Percentiles rank a stretch among this genome's conserved stretches.
These are phyloP conservation scores for Leptopilina myrica DNA, from an alignment of 2,888 invertebrate species.

Conservation along the genomic window DNA sequence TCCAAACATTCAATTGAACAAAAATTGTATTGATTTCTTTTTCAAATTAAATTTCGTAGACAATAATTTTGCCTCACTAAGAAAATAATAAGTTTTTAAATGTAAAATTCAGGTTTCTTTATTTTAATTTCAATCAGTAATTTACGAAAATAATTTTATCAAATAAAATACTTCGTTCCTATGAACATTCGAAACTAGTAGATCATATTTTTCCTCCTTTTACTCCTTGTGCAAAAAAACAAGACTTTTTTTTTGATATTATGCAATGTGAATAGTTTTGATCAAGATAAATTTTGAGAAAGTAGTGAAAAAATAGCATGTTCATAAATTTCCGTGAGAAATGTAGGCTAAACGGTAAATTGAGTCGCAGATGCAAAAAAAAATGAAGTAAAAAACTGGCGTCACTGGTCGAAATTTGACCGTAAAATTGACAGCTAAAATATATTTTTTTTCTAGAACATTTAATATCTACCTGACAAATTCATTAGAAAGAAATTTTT, in stretches of 20 bases:
- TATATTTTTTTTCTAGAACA: background rate
- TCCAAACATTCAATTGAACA: too few relatives aligned
- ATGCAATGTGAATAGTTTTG: background rate
- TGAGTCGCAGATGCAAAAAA: background rate
- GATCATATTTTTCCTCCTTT: too few relatives aligned
- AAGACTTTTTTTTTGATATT: background rate
- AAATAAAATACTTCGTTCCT: too few relatives aligned
- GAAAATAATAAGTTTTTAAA: too few relatives aligned
- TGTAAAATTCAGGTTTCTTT: too few relatives aligned
- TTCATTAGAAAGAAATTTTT: background rate
- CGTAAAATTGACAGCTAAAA: conserved; percentile 11
- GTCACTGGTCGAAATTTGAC: background rate
- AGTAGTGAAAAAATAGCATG: background rate
- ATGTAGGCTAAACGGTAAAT: conserved; percentile 20
- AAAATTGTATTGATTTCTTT: too few relatives aligned
- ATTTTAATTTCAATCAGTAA: too few relatives aligned
- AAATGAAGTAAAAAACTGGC: background rate
- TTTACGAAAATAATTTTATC: too few relatives aligned
- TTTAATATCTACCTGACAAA: background rate
- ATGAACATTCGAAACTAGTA: too few relatives aligned
- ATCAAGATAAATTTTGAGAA: background rate
- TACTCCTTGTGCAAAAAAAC: too few relatives aligned
- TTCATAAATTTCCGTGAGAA: background rate
- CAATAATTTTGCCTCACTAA: too few relatives aligned
- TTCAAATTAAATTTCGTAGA: too few relatives aligned